Conservation (phyloP, 2,888 invertebrate genomes). For the Ormia ochracea region DNA sequence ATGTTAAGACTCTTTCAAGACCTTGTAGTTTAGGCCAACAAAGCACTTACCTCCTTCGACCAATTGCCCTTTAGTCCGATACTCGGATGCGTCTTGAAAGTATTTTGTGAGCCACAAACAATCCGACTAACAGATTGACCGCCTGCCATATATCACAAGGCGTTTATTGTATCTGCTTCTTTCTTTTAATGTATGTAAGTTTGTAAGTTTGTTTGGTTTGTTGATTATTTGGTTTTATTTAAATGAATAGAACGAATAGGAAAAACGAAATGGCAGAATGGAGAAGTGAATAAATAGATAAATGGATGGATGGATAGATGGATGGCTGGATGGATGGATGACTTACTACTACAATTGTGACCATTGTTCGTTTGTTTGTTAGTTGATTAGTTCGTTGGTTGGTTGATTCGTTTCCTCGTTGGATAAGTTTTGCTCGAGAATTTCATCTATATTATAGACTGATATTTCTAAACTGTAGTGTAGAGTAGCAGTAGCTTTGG, state of each 20-base stretch:
- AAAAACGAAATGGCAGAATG: constrained; percentile 9
- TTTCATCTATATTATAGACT: constrained; percentile 29
- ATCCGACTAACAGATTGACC: background rate
- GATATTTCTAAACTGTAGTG: background rate
- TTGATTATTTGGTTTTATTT: constrained; percentile 19
- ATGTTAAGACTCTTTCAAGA: constrained; percentile 41
- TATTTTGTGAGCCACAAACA: background rate
- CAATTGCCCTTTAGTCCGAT: constrained; percentile 12
- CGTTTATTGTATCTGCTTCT: background rate
- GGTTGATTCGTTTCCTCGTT: constrained; percentile 9
- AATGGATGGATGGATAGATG: constrained; percentile 21
- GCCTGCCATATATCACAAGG: background rate
- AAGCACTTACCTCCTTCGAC: background rate
- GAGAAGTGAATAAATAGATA: constrained; percentile 15
- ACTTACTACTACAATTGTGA: constrained; percentile 8
- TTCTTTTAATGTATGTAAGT: background rate
- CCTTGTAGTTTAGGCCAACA: constrained; percentile 13
- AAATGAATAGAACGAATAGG: constrained; percentile 13
- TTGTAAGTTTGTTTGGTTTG: background rate
- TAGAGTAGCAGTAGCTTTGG: constrained; percentile 53
- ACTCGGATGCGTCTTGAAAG: constrained; percentile 21
- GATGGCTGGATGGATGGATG: constrained; percentile 26
- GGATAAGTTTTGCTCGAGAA: constrained; percentile 2
- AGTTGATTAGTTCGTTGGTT: background rate
- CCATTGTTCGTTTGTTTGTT: constrained; percentile 19